phyloP scores from a whole-genome alignment of 2,797 vertebrate species.

The Oceanodroma leucorhoa region DNA sequence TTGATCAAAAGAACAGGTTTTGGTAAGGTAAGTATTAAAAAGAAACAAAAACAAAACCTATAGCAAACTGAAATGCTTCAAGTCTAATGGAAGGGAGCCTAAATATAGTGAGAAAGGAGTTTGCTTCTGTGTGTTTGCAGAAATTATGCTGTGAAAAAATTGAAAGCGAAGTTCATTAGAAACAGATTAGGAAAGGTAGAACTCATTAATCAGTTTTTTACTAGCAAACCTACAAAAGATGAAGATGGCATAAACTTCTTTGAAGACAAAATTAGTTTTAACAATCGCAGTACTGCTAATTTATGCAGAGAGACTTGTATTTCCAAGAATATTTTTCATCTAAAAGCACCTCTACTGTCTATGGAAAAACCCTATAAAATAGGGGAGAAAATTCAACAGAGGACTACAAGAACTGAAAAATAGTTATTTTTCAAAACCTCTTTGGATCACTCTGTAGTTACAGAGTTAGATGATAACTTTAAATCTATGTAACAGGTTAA shows the following conservation, averaged over 20 bases:
- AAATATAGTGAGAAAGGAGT: background rate
- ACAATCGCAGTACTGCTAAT: background rate
- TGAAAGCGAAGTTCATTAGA: background rate
- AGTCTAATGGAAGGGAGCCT: background rate
- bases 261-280: background rate
- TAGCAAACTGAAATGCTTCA: background rate
- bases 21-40: background rate
- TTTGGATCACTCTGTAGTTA: background rate
- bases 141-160: background rate
- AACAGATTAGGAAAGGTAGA: background rate
- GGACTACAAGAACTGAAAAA: background rate
- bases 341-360: background rate
- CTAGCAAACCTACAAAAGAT: background rate
- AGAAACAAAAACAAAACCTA: background rate
- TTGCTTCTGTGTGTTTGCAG: background rate
- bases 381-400: background rate
- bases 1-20: background rate
- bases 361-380: accelerated
- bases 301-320: background rate
- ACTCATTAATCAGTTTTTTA: background rate
- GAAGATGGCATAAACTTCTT: background rate
- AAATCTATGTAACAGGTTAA: background rate
- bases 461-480: background rate
- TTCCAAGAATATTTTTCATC: background rate
- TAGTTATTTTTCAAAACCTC: background rate